Percentiles rank a stretch among this genome's conserved stretches.
phyloP scores from a whole-genome alignment of 1,140 invertebrate genomes.

The Drosophila sechellia region DNA sequence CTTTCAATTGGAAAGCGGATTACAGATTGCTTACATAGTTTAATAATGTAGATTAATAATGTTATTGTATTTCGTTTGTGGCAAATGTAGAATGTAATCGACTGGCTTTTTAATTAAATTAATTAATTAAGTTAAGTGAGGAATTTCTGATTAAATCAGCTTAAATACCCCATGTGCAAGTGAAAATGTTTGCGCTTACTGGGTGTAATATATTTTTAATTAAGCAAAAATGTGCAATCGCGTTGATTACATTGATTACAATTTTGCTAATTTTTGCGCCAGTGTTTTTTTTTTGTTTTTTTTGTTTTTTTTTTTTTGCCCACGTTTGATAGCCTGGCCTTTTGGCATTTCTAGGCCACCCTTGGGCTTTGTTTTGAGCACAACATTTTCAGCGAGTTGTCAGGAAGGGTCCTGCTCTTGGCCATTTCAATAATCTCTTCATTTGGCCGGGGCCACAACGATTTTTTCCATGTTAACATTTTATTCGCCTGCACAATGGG shows the following conservation, averaged over 20 bases:
- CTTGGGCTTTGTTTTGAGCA: slow-evolving; percentile 42
- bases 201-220: neutral
- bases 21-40: too few species aligned
- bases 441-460: slow-evolving; percentile 58
- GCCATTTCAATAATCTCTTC: slow-evolving; percentile 81
- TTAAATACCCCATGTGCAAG: neutral
- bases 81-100: neutral
- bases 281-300: slow-evolving; percentile 9
- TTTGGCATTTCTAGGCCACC: slow-evolving; percentile 43
- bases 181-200: neutral
- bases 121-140: neutral
- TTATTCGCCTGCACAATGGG: slow-evolving; percentile 65
- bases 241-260: too few species aligned
- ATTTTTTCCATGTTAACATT: slow-evolving; percentile 75
- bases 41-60: too few species aligned
- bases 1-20: neutral
- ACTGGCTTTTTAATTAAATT: neutral
- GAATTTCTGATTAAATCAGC: neutral
- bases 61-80: too few species aligned
- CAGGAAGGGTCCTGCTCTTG: slow-evolving; percentile 40
- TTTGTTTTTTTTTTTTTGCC: neutral
- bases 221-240: neutral
- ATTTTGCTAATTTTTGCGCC: neutral
- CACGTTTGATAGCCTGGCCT: slow-evolving; percentile 41
- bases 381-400: slow-evolving; percentile 64